Conservation (phyloP, 2,888 invertebrate genomes). For the Psylliodes chrysocephalus region DNA sequence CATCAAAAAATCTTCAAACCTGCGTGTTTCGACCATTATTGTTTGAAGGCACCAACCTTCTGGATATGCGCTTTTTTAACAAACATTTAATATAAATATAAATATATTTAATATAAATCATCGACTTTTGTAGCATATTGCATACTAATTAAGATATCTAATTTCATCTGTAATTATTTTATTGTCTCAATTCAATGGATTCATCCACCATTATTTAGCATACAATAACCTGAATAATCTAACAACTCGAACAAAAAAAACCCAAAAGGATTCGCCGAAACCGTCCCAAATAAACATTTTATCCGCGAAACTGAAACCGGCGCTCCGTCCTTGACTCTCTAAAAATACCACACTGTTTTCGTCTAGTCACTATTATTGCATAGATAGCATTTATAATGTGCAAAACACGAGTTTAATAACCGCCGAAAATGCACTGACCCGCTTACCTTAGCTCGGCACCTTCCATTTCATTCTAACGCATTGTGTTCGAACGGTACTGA, state of each 20-base stretch:
- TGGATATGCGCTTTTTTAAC: too few relatives aligned
- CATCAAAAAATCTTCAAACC: too few relatives aligned
- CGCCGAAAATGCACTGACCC: slow-evolving; percentile 57
- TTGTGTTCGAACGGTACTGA: slow-evolving; percentile 22
- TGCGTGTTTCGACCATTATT: too few relatives aligned
- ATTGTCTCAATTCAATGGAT: too few relatives aligned
- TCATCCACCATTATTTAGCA: background rate
- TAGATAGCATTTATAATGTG: slow-evolving; percentile 60
- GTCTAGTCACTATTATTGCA: slow-evolving; percentile 64
- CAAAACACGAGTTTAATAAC: slow-evolving; percentile 63
- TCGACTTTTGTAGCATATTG: too few relatives aligned
- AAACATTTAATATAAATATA: too few relatives aligned
- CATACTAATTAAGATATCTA: too few relatives aligned
- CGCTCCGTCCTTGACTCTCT: slow-evolving; percentile 51
- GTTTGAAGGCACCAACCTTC: too few relatives aligned
- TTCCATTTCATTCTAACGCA: slow-evolving; percentile 31
- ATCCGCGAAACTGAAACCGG: slow-evolving; percentile 19
- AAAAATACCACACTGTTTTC: slow-evolving; percentile 59
- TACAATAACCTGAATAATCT: slow-evolving; percentile 7
- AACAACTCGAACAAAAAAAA: slow-evolving; percentile 30
- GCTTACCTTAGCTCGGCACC: slow-evolving; percentile 20
- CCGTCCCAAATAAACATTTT: slow-evolving; percentile 29
- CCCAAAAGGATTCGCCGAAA: slow-evolving; percentile 1
- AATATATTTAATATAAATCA: too few relatives aligned
- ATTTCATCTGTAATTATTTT: too few relatives aligned